phyloP scores from a whole-genome alignment of 2,113 vertebrate genomes.

The Kryptolebias marmoratus region DNA sequence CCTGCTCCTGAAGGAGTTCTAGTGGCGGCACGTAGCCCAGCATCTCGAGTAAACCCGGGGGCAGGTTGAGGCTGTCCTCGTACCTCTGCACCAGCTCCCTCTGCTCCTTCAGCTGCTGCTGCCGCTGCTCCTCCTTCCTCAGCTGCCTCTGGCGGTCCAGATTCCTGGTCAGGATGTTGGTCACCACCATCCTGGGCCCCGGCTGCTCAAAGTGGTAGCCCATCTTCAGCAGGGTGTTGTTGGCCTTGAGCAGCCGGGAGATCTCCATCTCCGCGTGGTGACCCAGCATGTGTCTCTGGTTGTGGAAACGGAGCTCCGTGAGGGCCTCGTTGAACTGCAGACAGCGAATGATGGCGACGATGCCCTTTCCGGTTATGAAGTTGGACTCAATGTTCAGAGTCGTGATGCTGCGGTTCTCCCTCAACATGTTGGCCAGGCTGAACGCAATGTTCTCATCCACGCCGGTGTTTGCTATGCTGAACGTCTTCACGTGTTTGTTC shows the following conservation, averaged over 20 bases:
- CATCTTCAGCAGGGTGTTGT: constrained; percentile 93
- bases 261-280: constrained; percentile 98
- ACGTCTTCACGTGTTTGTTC: constrained; percentile 89
- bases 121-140: constrained; percentile 89
- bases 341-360: constrained; percentile 93
- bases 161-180: constrained; percentile 93
- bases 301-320: constrained; percentile 96
- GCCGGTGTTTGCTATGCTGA: constrained; percentile 94
- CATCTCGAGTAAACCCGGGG: constrained; percentile 89
- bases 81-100: constrained; percentile 86
- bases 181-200: constrained; percentile 97
- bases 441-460: constrained; percentile 90
- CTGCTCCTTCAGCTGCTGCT: constrained; percentile 89
- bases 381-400: constrained; percentile 96
- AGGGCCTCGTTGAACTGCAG: constrained; percentile 96
- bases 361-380: constrained; percentile 91
- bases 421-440: constrained; percentile 92
- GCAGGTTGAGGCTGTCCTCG: constrained; percentile 87
- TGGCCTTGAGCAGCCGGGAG: constrained; percentile 92
- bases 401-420: constrained; percentile 92
- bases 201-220: constrained; percentile 97
- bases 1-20: constrained; percentile 65
- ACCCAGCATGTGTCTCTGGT: constrained; percentile 96
- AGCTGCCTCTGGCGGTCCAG: constrained; percentile 91
- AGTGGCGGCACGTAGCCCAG: constrained; percentile 76